phyloP scores from a whole-genome alignment of 2,797 vertebrate genomes.

The Melanotaenia pygmaea region DNA sequence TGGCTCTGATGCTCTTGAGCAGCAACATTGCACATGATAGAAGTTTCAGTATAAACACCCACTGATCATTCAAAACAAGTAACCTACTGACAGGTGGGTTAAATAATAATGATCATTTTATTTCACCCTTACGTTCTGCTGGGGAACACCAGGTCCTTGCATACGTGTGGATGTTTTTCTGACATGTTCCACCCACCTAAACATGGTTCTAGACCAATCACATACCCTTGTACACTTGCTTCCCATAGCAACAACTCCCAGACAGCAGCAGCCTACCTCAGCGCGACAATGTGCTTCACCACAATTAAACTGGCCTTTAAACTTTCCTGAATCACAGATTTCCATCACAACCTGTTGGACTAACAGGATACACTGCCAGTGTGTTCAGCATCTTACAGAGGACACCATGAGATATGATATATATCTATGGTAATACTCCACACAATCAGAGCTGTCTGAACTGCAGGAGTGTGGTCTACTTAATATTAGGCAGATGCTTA shows the following conservation, averaged over 20 bases:
- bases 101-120: neutral
- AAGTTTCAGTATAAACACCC: neutral
- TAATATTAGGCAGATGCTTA: no score
- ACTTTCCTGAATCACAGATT: neutral
- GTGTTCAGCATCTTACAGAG: neutral
- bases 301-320: neutral
- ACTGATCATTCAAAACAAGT: neutral
- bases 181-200: neutral
- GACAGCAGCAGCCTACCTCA: neutral
- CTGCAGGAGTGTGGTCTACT: no score
- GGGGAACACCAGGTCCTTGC: neutral
- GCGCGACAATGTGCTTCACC: neutral
- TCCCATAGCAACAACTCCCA: neutral
- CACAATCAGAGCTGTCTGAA: neutral
- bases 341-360: neutral
- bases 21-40: neutral
- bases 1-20: neutral
- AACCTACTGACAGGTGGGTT: neutral
- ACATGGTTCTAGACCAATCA: neutral
- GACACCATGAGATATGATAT: neutral
- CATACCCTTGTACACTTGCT: neutral
- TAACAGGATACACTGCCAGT: neutral
- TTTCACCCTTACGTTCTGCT: neutral
- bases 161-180: neutral
- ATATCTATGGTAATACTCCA: neutral